Percentiles rank a stretch among this genome's conserved stretches.
Conservation (phyloP, 2,113 vertebrate species). For the Catagonus wagneri region DNA sequence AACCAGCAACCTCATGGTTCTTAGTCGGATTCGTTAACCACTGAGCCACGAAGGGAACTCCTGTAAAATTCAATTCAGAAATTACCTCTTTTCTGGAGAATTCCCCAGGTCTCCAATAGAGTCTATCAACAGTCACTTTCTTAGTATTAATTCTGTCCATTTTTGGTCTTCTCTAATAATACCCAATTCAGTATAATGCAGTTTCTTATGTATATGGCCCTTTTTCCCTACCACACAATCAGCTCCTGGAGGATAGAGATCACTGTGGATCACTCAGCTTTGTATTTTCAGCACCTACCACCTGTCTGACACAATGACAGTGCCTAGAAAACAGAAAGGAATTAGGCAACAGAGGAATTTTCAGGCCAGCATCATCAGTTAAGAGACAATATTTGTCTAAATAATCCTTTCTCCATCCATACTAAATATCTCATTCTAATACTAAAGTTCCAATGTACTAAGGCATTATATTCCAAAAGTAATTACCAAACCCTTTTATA, state of each 20-base stretch:
- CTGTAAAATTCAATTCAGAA: conserved; percentile 46
- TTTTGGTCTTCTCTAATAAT: background rate
- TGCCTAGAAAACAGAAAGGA: background rate
- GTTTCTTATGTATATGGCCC: background rate
- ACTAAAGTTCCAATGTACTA: background rate
- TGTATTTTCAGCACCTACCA: background rate
- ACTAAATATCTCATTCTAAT: background rate
- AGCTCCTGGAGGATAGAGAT: background rate
- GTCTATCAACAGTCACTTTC: background rate
- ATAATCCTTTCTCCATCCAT: background rate
- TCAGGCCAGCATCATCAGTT: background rate
- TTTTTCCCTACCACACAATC: background rate
- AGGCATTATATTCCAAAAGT: background rate
- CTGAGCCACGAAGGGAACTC: too few relatives aligned
- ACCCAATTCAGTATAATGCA: background rate
- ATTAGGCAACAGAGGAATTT: background rate
- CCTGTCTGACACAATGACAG: background rate
- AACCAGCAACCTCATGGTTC: too few relatives aligned
- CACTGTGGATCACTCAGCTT: background rate
- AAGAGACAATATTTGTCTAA: background rate
- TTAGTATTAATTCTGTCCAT: background rate
- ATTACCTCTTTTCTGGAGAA: background rate
- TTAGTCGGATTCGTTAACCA: too few relatives aligned
- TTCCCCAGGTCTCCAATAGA: background rate
- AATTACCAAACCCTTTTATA: background rate